These are phyloP conservation scores for Pituophis catenifer DNA, from an alignment of 2,113 vertebrate genomes.

Conservation along the genomic window DNA sequence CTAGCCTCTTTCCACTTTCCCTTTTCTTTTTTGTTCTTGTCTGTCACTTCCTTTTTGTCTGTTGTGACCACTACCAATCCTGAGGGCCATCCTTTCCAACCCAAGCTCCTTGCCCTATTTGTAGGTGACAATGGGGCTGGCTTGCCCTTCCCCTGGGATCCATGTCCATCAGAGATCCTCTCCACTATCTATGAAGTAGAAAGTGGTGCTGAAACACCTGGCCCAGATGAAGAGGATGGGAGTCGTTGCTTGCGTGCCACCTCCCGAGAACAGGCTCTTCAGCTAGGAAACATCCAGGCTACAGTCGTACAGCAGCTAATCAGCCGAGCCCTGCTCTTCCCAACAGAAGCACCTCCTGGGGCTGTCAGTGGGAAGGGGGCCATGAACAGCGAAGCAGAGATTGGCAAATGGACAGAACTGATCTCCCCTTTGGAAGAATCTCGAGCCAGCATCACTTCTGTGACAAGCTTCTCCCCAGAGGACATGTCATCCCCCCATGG, in stretches of 20 bases:
- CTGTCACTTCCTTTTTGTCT: constrained; percentile 25
- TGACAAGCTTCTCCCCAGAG: constrained; percentile 89
- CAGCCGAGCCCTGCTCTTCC: constrained; percentile 80
- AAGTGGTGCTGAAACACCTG: constrained; percentile 22
- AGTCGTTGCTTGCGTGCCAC: constrained; percentile 2
- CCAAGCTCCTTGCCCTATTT: constrained; percentile 11
- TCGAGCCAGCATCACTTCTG: constrained; percentile 86
- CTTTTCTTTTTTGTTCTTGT: constrained; percentile 41
- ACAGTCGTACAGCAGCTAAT: constrained; percentile 87
- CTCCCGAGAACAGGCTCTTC: constrained; percentile 48
- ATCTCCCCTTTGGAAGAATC: constrained; percentile 84
- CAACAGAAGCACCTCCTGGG: constrained; percentile 61
- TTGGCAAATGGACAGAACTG: constrained; percentile 83
- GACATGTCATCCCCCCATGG: constrained; percentile 81
- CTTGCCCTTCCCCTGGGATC: constrained; percentile 49
- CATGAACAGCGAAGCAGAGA: constrained; percentile 80
- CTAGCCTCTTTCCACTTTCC: background rate
- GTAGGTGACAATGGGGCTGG: constrained; percentile 45
- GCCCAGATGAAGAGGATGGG: constrained; percentile 13
- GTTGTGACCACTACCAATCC: constrained; percentile 4
- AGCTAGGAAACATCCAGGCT: constrained; percentile 74
- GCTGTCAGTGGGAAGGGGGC: constrained; percentile 58
- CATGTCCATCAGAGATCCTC: constrained; percentile 56
- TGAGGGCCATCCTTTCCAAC: constrained; percentile 11
- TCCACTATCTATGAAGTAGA: constrained; percentile 69